Conservation (phyloP, 2,888 invertebrate species). For the Eurytoma californica region DNA sequence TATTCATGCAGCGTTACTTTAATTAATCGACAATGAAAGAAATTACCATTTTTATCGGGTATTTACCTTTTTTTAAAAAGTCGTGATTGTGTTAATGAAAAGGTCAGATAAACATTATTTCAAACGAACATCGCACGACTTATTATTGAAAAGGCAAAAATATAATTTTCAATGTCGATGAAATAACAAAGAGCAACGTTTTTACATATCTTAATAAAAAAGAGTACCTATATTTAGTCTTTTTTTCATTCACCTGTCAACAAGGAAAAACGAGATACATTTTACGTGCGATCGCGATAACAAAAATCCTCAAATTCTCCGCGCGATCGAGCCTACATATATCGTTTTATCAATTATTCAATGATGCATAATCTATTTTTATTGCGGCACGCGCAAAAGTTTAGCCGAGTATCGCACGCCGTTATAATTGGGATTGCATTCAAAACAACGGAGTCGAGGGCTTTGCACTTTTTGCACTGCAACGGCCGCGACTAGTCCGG, state of each 20-base stretch:
- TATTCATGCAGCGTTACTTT: too few relatives aligned
- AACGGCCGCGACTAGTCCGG: neutral
- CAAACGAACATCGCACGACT: too few relatives aligned
- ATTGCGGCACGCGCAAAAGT: neutral
- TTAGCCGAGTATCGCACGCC: neutral
- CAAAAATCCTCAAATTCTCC: neutral
- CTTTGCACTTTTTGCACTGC: constrained; percentile 11
- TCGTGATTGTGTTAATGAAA: too few relatives aligned
- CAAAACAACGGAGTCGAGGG: constrained; percentile 2
- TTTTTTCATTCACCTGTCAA: neutral
- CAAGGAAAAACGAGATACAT: neutral
- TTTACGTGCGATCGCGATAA: neutral
- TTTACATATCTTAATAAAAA: neutral
- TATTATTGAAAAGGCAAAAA: too few relatives aligned
- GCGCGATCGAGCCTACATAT: too few relatives aligned
- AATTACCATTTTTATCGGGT: too few relatives aligned
- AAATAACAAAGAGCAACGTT: too few relatives aligned
- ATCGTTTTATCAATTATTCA: too few relatives aligned
- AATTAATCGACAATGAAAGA: too few relatives aligned
- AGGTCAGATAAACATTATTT: too few relatives aligned
- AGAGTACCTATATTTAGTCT: neutral
- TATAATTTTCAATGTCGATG: too few relatives aligned
- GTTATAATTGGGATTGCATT: constrained; percentile 23
- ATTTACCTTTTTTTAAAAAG: too few relatives aligned
- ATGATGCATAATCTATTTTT: constrained; percentile 9